A percentile compares a stretch with the other conserved stretches of the same genome.
phyloP scores from a whole-genome alignment of 2,113 vertebrate genomes.

The Pterophyllum scalare region DNA sequence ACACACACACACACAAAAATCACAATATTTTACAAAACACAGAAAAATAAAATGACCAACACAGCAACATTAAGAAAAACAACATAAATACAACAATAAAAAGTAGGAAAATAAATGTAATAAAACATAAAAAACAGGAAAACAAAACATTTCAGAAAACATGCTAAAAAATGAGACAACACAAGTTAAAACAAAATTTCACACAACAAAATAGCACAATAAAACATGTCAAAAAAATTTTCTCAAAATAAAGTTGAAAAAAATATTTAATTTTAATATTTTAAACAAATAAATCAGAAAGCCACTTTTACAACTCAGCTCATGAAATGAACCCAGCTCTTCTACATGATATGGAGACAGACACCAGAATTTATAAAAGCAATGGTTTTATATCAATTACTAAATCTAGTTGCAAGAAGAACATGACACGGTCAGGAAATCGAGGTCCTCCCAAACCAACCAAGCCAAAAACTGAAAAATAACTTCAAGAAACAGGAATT shows the following conservation, averaged over 20 bases:
- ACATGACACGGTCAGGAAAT: no score
- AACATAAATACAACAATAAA: not conserved
- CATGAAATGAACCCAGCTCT: not conserved
- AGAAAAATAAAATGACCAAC: not conserved
- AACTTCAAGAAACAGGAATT: not conserved
- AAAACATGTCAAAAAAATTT: no score
- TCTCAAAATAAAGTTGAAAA: no score
- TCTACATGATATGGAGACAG: not conserved
- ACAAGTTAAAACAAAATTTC: not conserved
- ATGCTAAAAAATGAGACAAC: not conserved
- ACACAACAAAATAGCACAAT: not conserved
- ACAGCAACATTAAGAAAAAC: not conserved
- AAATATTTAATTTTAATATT: not conserved
- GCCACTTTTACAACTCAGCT: accelerated
- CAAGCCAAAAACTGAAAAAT: not conserved
- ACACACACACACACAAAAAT: not conserved
- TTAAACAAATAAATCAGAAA: no score
- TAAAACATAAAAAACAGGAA: not conserved
- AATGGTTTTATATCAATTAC: no score
- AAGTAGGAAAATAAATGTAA: no score
- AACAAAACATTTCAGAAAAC: not conserved
- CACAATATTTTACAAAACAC: not conserved
- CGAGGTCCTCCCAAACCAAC: not conserved
- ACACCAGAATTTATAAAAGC: not conserved
- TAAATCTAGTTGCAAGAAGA: no score